Percentiles rank a stretch among this genome's conserved stretches.
Conservation (phyloP, 2,888 invertebrate genomes). For the Acanthosepion lycidas region DNA sequence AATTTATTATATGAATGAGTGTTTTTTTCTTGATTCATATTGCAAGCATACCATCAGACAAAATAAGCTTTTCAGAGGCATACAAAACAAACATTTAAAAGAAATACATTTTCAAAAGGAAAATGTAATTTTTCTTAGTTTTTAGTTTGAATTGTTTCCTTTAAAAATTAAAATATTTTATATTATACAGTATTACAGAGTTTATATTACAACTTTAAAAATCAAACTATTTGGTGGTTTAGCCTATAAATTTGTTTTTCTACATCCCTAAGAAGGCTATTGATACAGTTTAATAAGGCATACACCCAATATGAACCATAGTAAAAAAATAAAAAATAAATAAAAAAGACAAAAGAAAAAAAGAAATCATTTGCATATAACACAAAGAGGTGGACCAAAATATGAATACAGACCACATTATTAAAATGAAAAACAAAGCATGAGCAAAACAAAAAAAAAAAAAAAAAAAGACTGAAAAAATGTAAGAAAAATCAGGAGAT, state of each 20-base stretch:
- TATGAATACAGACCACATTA: background rate
- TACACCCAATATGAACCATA: background rate
- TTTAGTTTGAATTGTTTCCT: no score
- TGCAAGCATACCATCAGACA: background rate
- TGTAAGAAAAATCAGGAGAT: conserved; percentile 9
- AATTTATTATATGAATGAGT: background rate
- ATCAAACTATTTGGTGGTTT: no score
- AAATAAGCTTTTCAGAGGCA: no score
- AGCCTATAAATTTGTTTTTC: no score
- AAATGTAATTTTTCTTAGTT: no score
- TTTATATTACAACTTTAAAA: no score
- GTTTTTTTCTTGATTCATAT: background rate
- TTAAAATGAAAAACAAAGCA: conserved; percentile 3
- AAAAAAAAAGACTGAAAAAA: background rate
- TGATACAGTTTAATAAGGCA: background rate
- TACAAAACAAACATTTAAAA: no score
- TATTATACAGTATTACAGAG: no score
- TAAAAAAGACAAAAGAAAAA: no score
- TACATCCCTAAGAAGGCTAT: background rate
- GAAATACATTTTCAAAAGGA: no score
- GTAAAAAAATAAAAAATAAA: background rate
- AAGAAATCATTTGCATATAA: background rate
- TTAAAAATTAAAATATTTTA: no score
- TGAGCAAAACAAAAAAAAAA: background rate
- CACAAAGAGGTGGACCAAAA: background rate